Base-by-base conservation (phyloP, 92 coral and sea anemone genomes). In the Blastomussa wellsi region DNA sequence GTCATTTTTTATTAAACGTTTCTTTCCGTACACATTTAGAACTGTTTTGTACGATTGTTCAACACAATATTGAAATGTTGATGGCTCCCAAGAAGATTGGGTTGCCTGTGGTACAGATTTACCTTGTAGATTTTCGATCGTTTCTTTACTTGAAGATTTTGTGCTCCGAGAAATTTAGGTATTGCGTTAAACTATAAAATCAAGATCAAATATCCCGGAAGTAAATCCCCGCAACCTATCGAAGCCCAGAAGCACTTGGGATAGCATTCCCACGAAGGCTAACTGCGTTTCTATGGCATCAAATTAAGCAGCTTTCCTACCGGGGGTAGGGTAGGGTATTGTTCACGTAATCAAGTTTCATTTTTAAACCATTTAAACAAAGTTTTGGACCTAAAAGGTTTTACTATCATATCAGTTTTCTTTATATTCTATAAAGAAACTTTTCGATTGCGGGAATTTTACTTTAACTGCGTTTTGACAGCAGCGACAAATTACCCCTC, bases 251-350 rank as follows among this genome's bases (percentile, higher is more conserved):
- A 37, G 15, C 73, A 38, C 72, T 60, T 26, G 73, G 73, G 38
- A 53, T 76, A 17, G 28, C 86, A 82, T 82, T 80, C 64, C 49
- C 35, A 19, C 17, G 7, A 42, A 52, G 24, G 62, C 78, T 7
- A n/a, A 22, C 65, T 1, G 47, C 28, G 86, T 82, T 68, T 52
- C 86, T 65, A 82, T 82, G 78, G 78, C 55, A 51, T 24, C 69
- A n/a, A 48, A 12, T 44, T 35, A 3, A 24, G 7, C 69, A 82
- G n/a, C 7, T 71, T 26, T 26, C 2, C 24, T 52, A 66, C 38
- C 52, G 57, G 41, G 68, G 78, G 77, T n/a, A 1, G 86, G 70
- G 78, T 71, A 71, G 28, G 36, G 12, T 33, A 17, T 15, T 71
- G 5, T 5, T 39, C 35, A 32, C 4, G 28, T 3, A 26, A 5